Base-by-base conservation (phyloP, 2,888 invertebrate genomes). In the Patella caerulea region DNA sequence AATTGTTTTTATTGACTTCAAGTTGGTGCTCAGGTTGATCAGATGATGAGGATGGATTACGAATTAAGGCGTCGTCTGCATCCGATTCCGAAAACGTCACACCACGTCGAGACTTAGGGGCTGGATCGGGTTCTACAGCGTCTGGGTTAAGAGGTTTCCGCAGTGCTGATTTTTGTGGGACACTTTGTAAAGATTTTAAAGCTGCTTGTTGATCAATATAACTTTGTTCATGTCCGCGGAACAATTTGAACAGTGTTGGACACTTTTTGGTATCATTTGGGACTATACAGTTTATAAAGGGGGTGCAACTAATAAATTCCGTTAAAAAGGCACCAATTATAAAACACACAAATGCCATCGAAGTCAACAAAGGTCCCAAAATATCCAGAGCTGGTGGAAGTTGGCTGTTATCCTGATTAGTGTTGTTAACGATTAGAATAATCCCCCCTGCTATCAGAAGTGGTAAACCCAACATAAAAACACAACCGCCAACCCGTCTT, bases 401-500 rank as follows among this genome's bases (percentile, higher is more conserved):
- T 7, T 24, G 24, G 2, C 56, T 15, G 19, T 14, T 69, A 52
- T 76, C 65, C 17, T 45, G 24, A 15, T 69, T 76, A 73, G 19
- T 52, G 55, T 76, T 72, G 72, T 72, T 73, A 17, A 76, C 76
- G 12, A 76, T 76, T 34, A 72, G 72, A 34, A 76, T 72, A 15
- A 76, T 76, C 53, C 59, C 24, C 12, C 76, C 76, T 3, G 76
- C 76, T 24, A 76, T 65, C 24, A 70, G 69, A 56, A 72, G 54
- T 24, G 76, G 76, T 5, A 76, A 72, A 15, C 76, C 76, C 24
- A 76, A 54, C 55, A 71, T 53, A 29, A 76, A 76, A 52, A 76
- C 73, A 24, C 76, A 76, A 53, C 72, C 76, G 45, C 76, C 76
- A n/a, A 76, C 3, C n/a, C 76, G 72, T 24, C 69, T 72, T 24